Base-by-base conservation (phyloP, 2,113 vertebrate species). In the Cranoglanis bouderius region DNA sequence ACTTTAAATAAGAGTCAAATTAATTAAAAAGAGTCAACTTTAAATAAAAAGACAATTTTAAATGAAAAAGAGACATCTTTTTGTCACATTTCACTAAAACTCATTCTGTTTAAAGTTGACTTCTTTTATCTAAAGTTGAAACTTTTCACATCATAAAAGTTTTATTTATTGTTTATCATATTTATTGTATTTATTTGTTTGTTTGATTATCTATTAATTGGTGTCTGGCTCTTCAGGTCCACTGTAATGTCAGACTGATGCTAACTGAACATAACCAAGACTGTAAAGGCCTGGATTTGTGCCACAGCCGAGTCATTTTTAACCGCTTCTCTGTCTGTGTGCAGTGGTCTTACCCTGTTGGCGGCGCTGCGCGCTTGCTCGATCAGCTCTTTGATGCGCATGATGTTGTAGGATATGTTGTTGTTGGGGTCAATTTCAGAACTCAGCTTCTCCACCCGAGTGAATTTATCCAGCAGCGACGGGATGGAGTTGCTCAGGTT, bases 341-440 rank as follows among this genome's bases (percentile, higher is more conserved):
- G 24, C 51, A 4, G 26, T 0, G 26, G 1, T 1, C 92, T 91
- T 65, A 99, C 98, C 97, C 96, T 97, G 90, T 98, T 98, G 3
- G 98, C 98, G 63, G 98, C 97, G 38, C 98, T 97, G 82, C 98
- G 95, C 9, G 98, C 98, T 85, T 97, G 95, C 90, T 97, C 96
- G 84, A 99, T 99, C 61, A 99, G 96, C 51, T 98, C 97, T 90
- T 99, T 96, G 84, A 99, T 96, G 63, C 95, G 97, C 91, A 96
- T 96, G 85, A 99, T 94, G 0, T 97, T 98, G 63, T 97, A 96
- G 12, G 98, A 96, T 87, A 99, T 96, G 91, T 98, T 99, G 92
- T 88, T 95, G 70, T 95, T 75, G 10, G 96, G 95, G 61, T 96
- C 91, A 32, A 97, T 90, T 89, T 97, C 93, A 19, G 96, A 95